These are phyloP conservation scores for Temnothorax curvispinosus DNA, from an alignment of 1,140 invertebrate species.

Conservation along the genomic window DNA sequence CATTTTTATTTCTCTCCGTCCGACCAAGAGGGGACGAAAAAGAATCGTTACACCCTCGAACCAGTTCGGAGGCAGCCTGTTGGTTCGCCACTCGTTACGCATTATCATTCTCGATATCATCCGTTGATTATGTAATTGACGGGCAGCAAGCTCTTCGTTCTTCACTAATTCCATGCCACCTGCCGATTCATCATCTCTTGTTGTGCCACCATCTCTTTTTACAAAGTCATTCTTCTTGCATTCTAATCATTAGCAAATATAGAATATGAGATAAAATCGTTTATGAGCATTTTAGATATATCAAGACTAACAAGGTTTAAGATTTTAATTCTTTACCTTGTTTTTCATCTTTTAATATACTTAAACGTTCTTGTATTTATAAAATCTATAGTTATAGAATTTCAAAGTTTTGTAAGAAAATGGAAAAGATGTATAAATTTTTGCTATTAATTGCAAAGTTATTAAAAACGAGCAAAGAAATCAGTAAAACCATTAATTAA, in stretches of 20 bases:
- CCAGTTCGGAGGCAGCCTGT: slow-evolving; percentile 59
- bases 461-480: not conserved
- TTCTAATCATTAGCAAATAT: slow-evolving; percentile 16
- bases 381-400: not conserved
- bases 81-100: slow-evolving; percentile 64
- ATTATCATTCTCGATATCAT: slow-evolving; percentile 71
- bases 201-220: not conserved
- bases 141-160: slow-evolving; percentile 56
- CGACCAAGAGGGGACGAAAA: slow-evolving; percentile 48
- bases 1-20: slow-evolving; percentile 73
- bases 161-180: slow-evolving; percentile 67
- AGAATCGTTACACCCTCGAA: slow-evolving; percentile 52
- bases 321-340: not conserved
- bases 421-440: not conserved
- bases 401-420: not conserved
- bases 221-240: not conserved
- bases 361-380: not conserved
- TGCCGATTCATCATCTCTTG: slow-evolving; percentile 53
- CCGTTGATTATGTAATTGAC: slow-evolving; percentile 71
- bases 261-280: slow-evolving; percentile 28
- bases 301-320: not conserved
- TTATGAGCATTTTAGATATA: not conserved
- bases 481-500: not conserved
- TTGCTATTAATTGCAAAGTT: not conserved
- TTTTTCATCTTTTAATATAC: not conserved